Evolutionary conservation across 2,797 vertebrate species (phyloP), one percentile per base, ranked within the genome.

Genomic region (Ctenopoma multispine): DNA sequence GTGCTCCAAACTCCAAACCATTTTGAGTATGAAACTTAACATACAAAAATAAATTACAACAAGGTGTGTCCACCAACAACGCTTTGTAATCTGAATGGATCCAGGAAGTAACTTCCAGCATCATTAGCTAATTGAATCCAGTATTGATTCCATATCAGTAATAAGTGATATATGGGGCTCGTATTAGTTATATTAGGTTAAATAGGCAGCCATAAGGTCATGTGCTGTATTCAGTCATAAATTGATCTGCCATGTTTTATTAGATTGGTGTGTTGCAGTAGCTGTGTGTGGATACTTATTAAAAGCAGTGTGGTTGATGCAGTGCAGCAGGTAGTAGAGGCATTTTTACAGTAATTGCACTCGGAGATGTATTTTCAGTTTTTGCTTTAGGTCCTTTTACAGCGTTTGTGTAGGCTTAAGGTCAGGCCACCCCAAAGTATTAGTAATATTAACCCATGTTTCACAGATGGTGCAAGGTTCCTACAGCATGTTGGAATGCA

Each of bases 151-250:
- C 81, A 89, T 90, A 93, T 92, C 89, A 91, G 87, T 90, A 92
- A 92, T 91, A 91, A 87, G 88, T 92, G 91, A 93, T 91, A 90
- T 92, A 93, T 91, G 89, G 70, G 13, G 63, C 85, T 91, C 80
- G 75, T 88, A 92, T 93, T 92, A 92, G 90, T 92, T 92, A 89
- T 92, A 93, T 92, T 93, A 91, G 91, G 89, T 93, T 92, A 92
- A 92, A 88, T 82, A 86, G 46, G 81, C 79, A 84, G 86, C 70
- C 90, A 84, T 82, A 90, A 89, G 89, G 91, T 92, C 91, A 89
- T 84, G 79, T 89, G 87, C 87, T 50, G 41, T 66, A 86, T 87
- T 81, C 77, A 79, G 82, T 82, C 91, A 83, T 92, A 91, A 92
- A 93, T 92, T 88, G 81, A 87, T 86, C 84, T 83, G 90, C 72